Evolutionary conservation across 2,797 vertebrate genomes (phyloP).

Genomic region (Acomys russatus): DNA sequence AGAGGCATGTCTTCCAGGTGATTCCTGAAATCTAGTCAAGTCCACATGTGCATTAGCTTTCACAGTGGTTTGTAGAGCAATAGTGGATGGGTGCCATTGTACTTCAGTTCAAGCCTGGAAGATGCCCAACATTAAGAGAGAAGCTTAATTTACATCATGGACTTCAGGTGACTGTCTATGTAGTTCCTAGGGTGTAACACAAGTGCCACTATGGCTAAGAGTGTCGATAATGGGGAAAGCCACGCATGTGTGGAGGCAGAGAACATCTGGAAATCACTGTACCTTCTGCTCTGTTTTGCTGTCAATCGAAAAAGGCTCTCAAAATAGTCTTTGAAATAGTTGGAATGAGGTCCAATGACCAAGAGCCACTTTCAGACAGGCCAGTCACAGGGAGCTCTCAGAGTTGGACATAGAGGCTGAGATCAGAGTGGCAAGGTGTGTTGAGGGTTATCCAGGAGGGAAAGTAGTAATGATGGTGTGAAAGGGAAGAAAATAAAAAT

Average conservation of each 20-base stretch:
- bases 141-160: neutral
- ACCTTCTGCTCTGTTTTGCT: neutral
- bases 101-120: neutral
- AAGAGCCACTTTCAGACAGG: neutral
- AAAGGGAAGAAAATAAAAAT: neutral
- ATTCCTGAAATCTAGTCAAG: neutral
- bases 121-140: neutral
- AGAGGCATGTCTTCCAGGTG: neutral
- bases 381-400: neutral
- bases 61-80: neutral
- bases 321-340: neutral
- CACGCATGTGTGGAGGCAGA: neutral
- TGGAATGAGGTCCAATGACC: neutral
- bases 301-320: neutral
- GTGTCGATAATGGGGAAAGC: neutral
- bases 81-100: neutral
- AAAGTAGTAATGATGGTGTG: neutral
- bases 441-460: neutral
- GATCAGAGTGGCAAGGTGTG: neutral
- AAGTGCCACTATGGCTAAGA: neutral
- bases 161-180: no score
- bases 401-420: neutral
- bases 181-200: no score
- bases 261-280: neutral
- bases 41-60: neutral